These are phyloP conservation scores for Callinectes sapidus DNA, from an alignment of 2,888 invertebrate species.

Conservation along the genomic window DNA sequence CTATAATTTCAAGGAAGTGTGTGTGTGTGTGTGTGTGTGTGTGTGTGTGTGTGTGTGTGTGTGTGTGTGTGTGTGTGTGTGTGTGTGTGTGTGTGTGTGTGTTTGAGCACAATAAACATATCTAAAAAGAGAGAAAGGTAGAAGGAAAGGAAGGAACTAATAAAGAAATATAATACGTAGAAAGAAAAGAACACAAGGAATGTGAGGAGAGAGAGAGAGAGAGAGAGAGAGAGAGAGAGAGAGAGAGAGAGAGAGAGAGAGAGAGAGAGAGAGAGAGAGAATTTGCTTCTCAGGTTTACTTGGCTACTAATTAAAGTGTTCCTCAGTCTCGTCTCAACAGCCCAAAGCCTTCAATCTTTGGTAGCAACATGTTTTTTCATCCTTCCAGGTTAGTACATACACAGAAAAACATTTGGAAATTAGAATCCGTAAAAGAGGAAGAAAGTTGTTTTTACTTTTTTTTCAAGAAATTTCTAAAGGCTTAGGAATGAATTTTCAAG, in stretches of 20 bases:
- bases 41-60: background rate
- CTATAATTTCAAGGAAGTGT: background rate
- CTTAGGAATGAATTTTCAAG: background rate
- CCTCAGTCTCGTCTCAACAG: background rate
- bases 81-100: too few species aligned
- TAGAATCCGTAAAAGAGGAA: background rate
- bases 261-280: background rate
- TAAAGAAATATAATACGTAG: background rate
- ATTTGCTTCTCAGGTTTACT: background rate
- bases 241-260: background rate
- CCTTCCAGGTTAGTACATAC: background rate
- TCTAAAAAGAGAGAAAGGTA: background rate
- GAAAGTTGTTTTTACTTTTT: background rate
- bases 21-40: background rate
- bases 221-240: slow-evolving; percentile 10
- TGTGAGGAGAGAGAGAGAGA: background rate
- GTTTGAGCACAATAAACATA: background rate
- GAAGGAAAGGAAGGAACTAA: background rate
- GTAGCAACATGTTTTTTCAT: slow-evolving; percentile 23
- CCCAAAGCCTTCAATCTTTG: background rate
- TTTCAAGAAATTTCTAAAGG: background rate
- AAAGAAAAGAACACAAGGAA: background rate
- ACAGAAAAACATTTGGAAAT: background rate
- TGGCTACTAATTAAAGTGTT: background rate
- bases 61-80: too few species aligned